Base-by-base conservation (phyloP, 2,113 vertebrate species). In the Pomatostomus ruficeps region DNA sequence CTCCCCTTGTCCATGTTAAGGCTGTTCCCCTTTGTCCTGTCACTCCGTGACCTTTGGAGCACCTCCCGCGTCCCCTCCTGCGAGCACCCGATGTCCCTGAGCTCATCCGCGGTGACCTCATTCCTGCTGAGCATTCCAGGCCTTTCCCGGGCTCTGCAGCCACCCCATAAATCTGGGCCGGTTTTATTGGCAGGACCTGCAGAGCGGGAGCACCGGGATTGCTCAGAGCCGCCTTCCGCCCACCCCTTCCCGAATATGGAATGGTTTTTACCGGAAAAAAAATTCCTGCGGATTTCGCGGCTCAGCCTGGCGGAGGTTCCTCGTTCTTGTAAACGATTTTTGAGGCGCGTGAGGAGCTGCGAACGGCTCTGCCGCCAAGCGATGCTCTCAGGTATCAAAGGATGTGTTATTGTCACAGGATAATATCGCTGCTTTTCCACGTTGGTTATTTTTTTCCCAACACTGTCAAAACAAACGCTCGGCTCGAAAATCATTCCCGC, bases 391-490 rank as follows among this genome's bases (percentile, higher is more conserved):
- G 90, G 84, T 67, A 86, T 7, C 40, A 57, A 83, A 35, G 72
- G 65, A 88, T 57, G 55, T 5, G n/a, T n/a, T n/a, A 67, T 76
- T 96, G 93, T 90, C 90, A 77, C 78, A 84, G 70, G 75, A 90
- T 88, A 88, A 92, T 84, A 36, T 76, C 75, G 61, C 72, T 92
- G 54, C 63, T 75, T 75, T 58, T 31, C 28, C 16, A n/a, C 40
- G 12, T 45, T 26, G 23, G 1, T 5, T 68, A 80, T 73, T 54
- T 78, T 83, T 52, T 52, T 10, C 73, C n/a, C 40, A 91, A 52
- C 59, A 29, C 52, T 91, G 89, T 83, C 92, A 93, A 96, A 96
- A 93, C 75, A 96, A 93, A 92, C 3, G 20, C 63, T 78, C 31
- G 23, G 46, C 77, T 94, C 31, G 54, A 88, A 81, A 94, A 72